Percentiles rank a stretch among this genome's conserved stretches.
Conservation (phyloP, 1,140 invertebrate species). For the Holcopasites calliopsidis region DNA sequence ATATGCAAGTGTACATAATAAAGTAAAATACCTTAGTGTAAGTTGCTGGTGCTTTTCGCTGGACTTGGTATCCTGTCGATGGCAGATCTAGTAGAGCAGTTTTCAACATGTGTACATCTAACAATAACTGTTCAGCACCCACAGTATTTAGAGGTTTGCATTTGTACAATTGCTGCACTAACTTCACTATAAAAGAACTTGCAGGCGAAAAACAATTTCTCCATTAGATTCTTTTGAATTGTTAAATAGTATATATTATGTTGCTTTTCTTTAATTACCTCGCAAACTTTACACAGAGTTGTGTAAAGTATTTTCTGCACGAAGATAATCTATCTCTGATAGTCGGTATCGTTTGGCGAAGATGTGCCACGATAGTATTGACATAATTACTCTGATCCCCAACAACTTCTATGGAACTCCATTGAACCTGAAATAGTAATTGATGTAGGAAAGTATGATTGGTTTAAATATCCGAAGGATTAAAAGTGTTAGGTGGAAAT, state of each 20-base stretch:
- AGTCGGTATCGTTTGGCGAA: conserved; percentile 93
- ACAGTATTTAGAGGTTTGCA: conserved; percentile 96
- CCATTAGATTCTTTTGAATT: neutral
- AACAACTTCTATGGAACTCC: conserved; percentile 95
- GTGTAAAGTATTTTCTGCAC: conserved; percentile 98
- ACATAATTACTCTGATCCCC: conserved; percentile 99
- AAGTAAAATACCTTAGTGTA: conserved; percentile 82
- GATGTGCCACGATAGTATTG: conserved; percentile 91
- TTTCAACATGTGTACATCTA: conserved; percentile 99
- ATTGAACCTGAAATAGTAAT: conserved; percentile 85
- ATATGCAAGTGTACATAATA: neutral
- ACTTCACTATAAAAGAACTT: conserved; percentile 97
- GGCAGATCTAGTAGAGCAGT: conserved; percentile 97
- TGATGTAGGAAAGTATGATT: conserved; percentile 17
- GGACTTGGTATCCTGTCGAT: conserved; percentile 92
- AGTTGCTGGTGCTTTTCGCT: conserved; percentile 91
- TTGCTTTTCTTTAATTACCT: conserved; percentile 78
- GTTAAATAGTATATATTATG: conserved; percentile 1
- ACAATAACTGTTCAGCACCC: conserved; percentile 97
- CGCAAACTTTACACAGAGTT: conserved; percentile 98
- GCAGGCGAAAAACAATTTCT: conserved; percentile 60
- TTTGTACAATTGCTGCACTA: conserved; percentile 95
- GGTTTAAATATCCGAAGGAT: conserved; percentile 5
- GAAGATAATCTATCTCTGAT: conserved; percentile 95
- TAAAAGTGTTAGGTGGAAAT: neutral